Evolutionary conservation across 2,113 vertebrate species (phyloP), one percentile per base, ranked within the genome.

Genomic region (Pelodiscus sinensis): DNA sequence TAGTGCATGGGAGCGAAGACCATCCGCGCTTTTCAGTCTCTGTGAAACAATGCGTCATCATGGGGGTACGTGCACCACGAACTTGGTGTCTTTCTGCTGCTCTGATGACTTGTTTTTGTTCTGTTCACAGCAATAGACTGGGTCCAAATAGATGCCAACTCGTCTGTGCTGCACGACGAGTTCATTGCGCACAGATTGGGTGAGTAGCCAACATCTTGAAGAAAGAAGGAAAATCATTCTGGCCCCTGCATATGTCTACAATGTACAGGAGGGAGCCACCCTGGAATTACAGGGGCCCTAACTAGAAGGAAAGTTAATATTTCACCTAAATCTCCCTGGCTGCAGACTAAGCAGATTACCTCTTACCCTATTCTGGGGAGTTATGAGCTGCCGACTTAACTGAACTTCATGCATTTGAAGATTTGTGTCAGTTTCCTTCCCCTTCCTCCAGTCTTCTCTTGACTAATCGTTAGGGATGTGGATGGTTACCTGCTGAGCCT

Each of bases 131-230:
- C 99, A 21, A 99, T 99, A 1, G 99, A 99, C 97, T 99, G 99
- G 99, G 99, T 99, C 68, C 99, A 99, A 95, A 99, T 99, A 6
- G 99, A 99, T 4, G 99, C 99, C 90, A 99, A 99, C 95, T 99
- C 99, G 14, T 99, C 99, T 0, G 99, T 99, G 4, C 98, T 99
- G n/a, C 99, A 99, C 0, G 99, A 99, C 22, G 99, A 99, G 73
- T 99, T 99, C 95, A 99, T 99, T 6, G 99, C 99, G 0, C 99
- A 99, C 97, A 98, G 99, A 95, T 98, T 99, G 31, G 99, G 99
- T 99, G 90, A 93, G 99, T 98, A 79, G 29, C 0, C 13, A 0
- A 0, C 9, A 0, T 27, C 18, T 25, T 62, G 31, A 31, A 56
- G 13, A 8, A 31, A 79, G 24, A 21, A 44, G 58, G 25, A 31